Base-by-base conservation (phyloP, 2,888 invertebrate genomes). In the Frankliniella fusca region DNA sequence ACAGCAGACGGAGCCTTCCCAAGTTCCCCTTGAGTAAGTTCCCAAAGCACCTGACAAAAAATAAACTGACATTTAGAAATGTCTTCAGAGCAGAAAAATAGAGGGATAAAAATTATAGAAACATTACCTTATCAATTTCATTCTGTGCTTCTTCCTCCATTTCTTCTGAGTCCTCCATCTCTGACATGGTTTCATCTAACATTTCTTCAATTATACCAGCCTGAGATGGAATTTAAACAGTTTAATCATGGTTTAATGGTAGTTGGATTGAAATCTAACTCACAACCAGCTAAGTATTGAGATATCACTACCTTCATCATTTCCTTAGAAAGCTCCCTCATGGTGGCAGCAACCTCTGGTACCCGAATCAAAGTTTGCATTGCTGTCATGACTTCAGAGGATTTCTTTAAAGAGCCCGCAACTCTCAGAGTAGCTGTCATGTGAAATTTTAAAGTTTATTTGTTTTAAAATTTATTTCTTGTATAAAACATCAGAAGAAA, bases 161-260 rank as follows among this genome's bases (percentile, higher is more conserved):
- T 87, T 98, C 97, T 86, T 98, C 97, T 10, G 95, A 93, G 87
- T 97, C 97, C 86, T 97, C 97, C 84, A 98, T 92, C 82, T 91
- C 86, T 8, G 92, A 91, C 93, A 99, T 94, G 50, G 98, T 97
- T 87, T 99, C 99, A 85, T 99, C 98, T 79, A 99, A 90, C 98
- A 99, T 98, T 89, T 99, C 99, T 88, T 99, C 99, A 82, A 99
- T 97, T 83, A 99, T 98, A 27, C 99, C 99, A 0, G 98, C 97
- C 88, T 90, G 84, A n/a, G 84, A 83, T 70, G 15, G 50, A 80
- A 38, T 38, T 38, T 38, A 15, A 81, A 80, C 82, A 80, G 18
- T 48, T 49, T 54, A 54, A 54, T 38, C 5, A 3, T 61, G 18
- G 61, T 20, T 8, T 54, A 54, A 54, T 38, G 54, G 15, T 61